These are phyloP conservation scores for Dicyrtomina minuta DNA, from an alignment of 2,888 invertebrate genomes.

Conservation along the genomic window DNA sequence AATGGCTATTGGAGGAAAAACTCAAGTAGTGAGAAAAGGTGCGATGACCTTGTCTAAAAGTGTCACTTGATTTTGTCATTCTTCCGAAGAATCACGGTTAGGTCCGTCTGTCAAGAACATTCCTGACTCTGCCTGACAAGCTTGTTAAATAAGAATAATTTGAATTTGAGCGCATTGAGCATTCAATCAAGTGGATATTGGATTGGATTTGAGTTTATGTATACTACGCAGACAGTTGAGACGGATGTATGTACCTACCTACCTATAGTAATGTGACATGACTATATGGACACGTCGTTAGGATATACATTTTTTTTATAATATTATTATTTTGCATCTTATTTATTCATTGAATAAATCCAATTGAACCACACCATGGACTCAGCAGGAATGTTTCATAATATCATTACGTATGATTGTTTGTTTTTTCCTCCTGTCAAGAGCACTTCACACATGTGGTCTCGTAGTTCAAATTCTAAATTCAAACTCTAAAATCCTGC, in stretches of 20 bases:
- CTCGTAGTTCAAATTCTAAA: background rate
- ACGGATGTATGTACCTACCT: too few relatives aligned
- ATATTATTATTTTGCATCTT: background rate
- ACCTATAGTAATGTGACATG: too few relatives aligned
- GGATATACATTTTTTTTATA: too few relatives aligned
- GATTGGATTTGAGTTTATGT: background rate
- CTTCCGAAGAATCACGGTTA: conserved; percentile 1
- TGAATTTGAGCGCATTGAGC: background rate
- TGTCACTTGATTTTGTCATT: conserved; percentile 20
- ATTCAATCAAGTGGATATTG: conserved; percentile 1
- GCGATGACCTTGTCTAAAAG: conserved; percentile 29
- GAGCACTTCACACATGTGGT: conserved; percentile 11
- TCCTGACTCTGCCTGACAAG: conserved; percentile 27
- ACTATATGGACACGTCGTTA: too few relatives aligned
- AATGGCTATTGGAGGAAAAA: background rate
- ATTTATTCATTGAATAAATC: conserved; percentile 12
- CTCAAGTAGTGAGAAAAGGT: conserved; percentile 15
- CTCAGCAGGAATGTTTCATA: conserved; percentile 25
- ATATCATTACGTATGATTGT: conserved; percentile 31
- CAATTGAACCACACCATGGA: conserved; percentile 18
- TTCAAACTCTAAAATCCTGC: background rate
- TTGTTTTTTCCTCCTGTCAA: conserved; percentile 22
- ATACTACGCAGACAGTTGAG: too few relatives aligned
- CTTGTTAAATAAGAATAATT: conserved; percentile 8
- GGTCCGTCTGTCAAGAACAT: conserved; percentile 6